Evolutionary conservation across 2,113 vertebrate genomes (phyloP), one percentile per base, ranked within the genome.

Genomic region (Morone chrysops): DNA sequence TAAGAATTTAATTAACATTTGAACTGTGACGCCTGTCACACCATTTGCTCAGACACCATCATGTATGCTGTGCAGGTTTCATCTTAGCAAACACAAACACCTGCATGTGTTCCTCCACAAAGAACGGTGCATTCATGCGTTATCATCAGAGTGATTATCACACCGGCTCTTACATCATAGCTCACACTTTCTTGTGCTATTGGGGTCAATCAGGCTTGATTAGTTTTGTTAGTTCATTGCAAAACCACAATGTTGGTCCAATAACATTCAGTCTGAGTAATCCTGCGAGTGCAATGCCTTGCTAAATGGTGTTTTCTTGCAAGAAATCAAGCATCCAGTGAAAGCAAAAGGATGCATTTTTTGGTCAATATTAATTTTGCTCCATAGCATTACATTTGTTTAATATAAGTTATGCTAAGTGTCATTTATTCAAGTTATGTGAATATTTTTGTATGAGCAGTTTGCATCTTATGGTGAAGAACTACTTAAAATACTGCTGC

Each of bases 1-100:
- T 79, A 66, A 75, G 31, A 76, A 45, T 17, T 22, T 62, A 8
- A 17, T 18, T 20, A 81, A 80, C 57, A 56, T 79, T 89, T 81
- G 62, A 78, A 57, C 82, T 74, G 57, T 82, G 70, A 75, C 11
- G 8, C 40, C 48, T 71, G 25, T 48, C 25, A 10, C 16, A 60
- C n/a, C 5, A 1, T 36, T 16, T 20, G 20, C 5, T 22, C 43
- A 53, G 51, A 70, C 50, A 41, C 13, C 17, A 14, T n/a, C 13
- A 3, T n/a, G 18, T 61, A 54, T 22, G 36, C 31, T 73, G 20
- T 25, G 13, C 40, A 50, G 56, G 11, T 76, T 10, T 59, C 12
- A 10, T 7, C 66, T 56, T 8, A 47, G 22, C 51, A 45, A 66
- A 70, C 62, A 70, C 17, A 67, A 18, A 67, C 69, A 72, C 14